Evolutionary conservation across 2,888 invertebrate genomes (phyloP).

Genomic region (Nemotelus nigrinus): DNA sequence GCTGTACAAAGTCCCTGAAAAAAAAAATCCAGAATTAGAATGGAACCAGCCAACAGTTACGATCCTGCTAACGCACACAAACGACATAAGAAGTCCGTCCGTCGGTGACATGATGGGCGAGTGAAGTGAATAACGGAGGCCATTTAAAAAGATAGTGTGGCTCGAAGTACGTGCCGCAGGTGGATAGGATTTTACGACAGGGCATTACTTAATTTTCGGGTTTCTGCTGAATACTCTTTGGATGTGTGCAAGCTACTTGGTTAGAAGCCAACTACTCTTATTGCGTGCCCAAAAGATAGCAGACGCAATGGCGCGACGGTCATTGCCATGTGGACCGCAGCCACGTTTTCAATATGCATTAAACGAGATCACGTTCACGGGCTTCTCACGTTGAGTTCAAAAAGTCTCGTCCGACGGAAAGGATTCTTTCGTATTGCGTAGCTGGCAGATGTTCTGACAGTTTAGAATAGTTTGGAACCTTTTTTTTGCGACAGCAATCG

Average conservation of each 20-base stretch:
- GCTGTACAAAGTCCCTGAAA: too few species aligned
- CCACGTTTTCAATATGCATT: conserved; percentile 40
- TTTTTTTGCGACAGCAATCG: not conserved
- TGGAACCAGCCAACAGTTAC: not conserved
- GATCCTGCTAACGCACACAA: not conserved
- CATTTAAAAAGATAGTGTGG: conserved; percentile 30
- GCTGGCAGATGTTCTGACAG: not conserved
- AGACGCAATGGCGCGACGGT: not conserved
- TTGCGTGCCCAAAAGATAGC: not conserved
- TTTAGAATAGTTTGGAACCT: conserved; percentile 1
- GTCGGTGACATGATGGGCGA: not conserved
- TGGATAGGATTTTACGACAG: conserved; percentile 41
- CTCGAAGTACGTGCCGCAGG: conserved; percentile 31
- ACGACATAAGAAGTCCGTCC: not conserved
- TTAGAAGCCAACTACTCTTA: too few species aligned
- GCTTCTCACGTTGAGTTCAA: not conserved
- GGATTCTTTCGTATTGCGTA: not conserved
- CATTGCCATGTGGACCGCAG: conserved; percentile 16
- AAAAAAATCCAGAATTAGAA: not conserved
- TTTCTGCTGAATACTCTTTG: conserved; percentile 21
- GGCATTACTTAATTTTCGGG: conserved; percentile 37
- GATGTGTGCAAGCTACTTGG: not conserved
- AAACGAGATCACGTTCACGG: conserved; percentile 33
- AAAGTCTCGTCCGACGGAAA: too few species aligned
- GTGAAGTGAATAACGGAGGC: not conserved